phyloP scores from a whole-genome alignment of 2,113 vertebrate genomes.

The Cyphomyrus discorhynchus region DNA sequence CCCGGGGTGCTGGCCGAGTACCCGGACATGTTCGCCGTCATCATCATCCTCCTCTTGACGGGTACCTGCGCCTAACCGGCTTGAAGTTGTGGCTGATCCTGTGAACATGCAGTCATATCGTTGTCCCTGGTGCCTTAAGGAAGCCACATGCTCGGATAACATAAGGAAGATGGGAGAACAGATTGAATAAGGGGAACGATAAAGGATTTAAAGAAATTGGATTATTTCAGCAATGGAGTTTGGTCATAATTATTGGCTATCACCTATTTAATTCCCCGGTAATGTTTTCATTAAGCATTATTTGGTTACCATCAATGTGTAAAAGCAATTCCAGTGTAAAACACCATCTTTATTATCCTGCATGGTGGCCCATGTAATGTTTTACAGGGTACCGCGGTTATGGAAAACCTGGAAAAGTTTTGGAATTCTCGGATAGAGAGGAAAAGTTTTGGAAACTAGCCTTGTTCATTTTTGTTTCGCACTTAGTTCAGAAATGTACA shows the following conservation, averaged over 20 bases:
- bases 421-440: too few species aligned
- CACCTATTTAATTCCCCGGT: neutral
- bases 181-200: neutral
- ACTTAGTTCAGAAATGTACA: too few species aligned
- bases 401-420: too few species aligned
- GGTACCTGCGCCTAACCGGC: constrained; percentile 48
- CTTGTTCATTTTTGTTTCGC: too few species aligned
- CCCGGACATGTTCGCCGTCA: constrained; percentile 84
- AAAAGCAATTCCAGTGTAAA: neutral
- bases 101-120: neutral
- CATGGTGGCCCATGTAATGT: neutral
- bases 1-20: constrained; percentile 78
- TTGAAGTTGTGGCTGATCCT: neutral
- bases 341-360: neutral
- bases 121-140: neutral
- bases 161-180: neutral
- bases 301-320: neutral
- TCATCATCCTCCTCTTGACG: constrained; percentile 82
- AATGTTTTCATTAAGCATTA: neutral
- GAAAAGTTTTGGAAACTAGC: too few species aligned
- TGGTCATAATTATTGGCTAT: neutral
- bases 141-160: neutral
- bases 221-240: neutral
- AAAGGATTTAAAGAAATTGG: neutral
- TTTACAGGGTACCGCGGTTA: neutral